A percentile compares a stretch with the other conserved stretches of the same genome.
Conservation (phyloP, 2,113 vertebrate genomes). For the Nothocercus julius region DNA sequence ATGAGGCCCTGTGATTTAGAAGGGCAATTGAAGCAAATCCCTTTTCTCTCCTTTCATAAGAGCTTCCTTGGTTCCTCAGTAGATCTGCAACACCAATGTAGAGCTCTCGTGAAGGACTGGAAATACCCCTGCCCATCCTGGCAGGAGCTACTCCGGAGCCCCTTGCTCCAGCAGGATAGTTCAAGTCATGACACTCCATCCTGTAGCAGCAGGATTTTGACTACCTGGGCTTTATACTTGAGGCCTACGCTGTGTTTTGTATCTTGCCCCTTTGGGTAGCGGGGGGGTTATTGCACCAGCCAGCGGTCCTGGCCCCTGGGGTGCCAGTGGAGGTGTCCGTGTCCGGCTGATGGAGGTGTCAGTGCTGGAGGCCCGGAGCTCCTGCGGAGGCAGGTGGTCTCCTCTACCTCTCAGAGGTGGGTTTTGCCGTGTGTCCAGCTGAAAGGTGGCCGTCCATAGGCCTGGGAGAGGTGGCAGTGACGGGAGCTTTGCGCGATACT, state of each 20-base stretch:
- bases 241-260: background rate
- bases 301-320: background rate
- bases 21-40: background rate
- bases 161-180: background rate
- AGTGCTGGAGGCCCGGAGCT: background rate
- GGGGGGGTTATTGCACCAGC: background rate
- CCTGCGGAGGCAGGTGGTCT: background rate
- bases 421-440: background rate
- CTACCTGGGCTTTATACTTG: background rate
- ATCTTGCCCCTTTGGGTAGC: background rate
- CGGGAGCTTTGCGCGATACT: background rate
- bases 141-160: background rate
- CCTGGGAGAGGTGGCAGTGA: too few relatives aligned
- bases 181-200: background rate
- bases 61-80: background rate
- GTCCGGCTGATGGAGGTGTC: background rate
- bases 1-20: accelerated
- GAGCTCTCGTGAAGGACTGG: background rate
- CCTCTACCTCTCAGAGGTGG: background rate
- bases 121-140: background rate
- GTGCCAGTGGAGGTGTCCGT: background rate
- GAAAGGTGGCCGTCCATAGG: background rate
- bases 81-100: background rate
- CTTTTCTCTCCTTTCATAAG: background rate
- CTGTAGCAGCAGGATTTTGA: background rate